Base-by-base conservation (phyloP, 2,888 invertebrate genomes). In the Bruchidius siliquastri region DNA sequence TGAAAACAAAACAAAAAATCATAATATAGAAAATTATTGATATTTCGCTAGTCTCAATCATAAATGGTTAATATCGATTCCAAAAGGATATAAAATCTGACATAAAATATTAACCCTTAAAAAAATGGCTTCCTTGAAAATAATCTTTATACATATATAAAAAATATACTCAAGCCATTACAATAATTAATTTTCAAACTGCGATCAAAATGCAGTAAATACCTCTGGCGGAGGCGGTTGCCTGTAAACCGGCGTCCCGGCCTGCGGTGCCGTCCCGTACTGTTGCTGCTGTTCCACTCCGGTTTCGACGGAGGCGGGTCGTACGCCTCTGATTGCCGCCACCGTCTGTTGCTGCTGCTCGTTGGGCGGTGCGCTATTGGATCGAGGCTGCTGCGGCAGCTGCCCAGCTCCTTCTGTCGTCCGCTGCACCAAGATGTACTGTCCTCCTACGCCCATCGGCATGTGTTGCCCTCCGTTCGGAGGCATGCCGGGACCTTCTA, bases 301-400 rank as follows among this genome's bases (percentile, higher is more conserved):
- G 78, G 78, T 72, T 79, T 78, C 22, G 70, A 92, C 92, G 78
- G 92, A 92, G 70, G 92, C 92, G 69, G 92, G 92, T 78, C 92
- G 89, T 70, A 49, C 49, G 10, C 91, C 81, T 30, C 79, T 76
- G 90, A 49, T 49, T 88, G 87, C 87, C 76, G 87, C 87, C 74
- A 88, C 86, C 32, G 87, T 81, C 81, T 84, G 82, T 21, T 85
- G 77, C 68, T 80, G 85, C 71, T 84, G 86, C 69, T 85, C 85
- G 71, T 92, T 89, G 18, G 95, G 94, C 20, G 95, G 95, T 0
- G 96, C 95, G 84, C 95, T 95, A 0, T 95, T 94, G 0, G 96
- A 95, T 72, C 96, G 89, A 0, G 95, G 95, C 8, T 91, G 90
- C 74, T 81, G 81, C 71, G 81, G 84, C 75, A 80, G 81, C 74